phyloP scores from a whole-genome alignment of 2,113 vertebrate species.

The Malurus melanocephalus region DNA sequence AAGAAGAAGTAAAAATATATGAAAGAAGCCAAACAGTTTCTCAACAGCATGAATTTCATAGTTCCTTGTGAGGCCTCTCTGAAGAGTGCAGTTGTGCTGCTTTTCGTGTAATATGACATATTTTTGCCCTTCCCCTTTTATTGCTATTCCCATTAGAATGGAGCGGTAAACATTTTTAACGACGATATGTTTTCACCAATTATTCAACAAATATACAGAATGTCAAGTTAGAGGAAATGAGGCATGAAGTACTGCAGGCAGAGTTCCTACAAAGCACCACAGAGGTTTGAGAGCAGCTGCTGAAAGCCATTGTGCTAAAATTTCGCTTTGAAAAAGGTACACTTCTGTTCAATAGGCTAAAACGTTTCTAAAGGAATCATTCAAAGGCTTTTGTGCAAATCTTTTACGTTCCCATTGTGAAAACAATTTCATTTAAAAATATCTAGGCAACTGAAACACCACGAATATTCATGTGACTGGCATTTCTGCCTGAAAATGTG shows the following conservation, averaged over 20 bases:
- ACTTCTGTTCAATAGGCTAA: not conserved
- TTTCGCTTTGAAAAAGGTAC: conserved; percentile 33
- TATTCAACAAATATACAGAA: not conserved
- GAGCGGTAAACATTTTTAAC: conserved; percentile 18
- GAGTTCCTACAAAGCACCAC: not conserved
- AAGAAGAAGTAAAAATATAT: not conserved
- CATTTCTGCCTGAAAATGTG: not conserved
- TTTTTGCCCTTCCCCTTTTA: conserved; percentile 6
- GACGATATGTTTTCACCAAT: not conserved
- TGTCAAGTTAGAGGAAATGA: conserved; percentile 42
- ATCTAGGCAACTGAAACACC: not conserved
- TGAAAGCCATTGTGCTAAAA: conserved; percentile 32
- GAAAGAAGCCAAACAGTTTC: conserved; percentile 10
- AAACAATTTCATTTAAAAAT: not conserved
- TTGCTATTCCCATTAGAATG: conserved; percentile 11
- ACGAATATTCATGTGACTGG: not conserved
- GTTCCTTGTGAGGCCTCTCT: not conserved
- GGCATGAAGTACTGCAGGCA: not conserved
- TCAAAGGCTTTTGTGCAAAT: conserved; percentile 13
- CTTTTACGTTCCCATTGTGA: conserved; percentile 6
- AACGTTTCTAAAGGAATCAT: not conserved
- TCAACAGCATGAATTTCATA: not conserved
- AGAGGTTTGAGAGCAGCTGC: conserved; percentile 32
- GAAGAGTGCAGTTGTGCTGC: not conserved
- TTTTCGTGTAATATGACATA: not conserved